Conservation (phyloP, 2,888 invertebrate species). For the Ichneumoninae sp. region DNA sequence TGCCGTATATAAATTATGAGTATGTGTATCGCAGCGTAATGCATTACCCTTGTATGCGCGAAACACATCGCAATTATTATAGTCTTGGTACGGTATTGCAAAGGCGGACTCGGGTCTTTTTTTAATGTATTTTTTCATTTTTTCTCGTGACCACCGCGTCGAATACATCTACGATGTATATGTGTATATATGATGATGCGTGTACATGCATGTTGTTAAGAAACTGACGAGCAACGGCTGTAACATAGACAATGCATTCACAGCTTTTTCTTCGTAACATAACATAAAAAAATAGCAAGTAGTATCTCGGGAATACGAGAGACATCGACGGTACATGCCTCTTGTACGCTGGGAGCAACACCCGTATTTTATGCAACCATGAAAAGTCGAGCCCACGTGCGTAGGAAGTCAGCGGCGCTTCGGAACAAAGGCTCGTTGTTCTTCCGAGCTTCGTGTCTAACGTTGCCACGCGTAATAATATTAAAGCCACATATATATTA, state of each 20-base stretch:
- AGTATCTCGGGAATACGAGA: conserved; percentile 50
- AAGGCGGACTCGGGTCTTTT: conserved; percentile 9
- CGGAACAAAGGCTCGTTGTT: conserved; percentile 15
- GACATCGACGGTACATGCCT: conserved; percentile 20
- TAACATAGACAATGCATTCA: conserved; percentile 51
- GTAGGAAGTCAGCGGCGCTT: conserved; percentile 51
- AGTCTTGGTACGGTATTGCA: conserved; percentile 26
- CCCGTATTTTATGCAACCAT: conserved; percentile 23
- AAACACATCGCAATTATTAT: conserved; percentile 54
- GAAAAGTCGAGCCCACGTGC: conserved; percentile 49
- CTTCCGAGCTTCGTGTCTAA: conserved; percentile 77
- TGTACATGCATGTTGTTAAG: neutral
- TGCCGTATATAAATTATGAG: conserved; percentile 54
- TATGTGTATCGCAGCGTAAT: conserved; percentile 57
- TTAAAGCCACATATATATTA: neutral
- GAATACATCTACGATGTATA: neutral
- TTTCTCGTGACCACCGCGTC: conserved; percentile 8
- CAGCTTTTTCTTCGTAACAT: conserved; percentile 28
- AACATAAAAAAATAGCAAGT: conserved; percentile 32
- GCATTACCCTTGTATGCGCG: conserved; percentile 64
- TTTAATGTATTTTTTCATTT: neutral
- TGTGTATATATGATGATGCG: neutral
- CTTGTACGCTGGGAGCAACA: conserved; percentile 24
- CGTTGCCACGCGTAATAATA: conserved; percentile 73
- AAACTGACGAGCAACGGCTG: conserved; percentile 28